Conservation (phyloP, 1,140 invertebrate species). For the Drosophila malerkotliana region DNA sequence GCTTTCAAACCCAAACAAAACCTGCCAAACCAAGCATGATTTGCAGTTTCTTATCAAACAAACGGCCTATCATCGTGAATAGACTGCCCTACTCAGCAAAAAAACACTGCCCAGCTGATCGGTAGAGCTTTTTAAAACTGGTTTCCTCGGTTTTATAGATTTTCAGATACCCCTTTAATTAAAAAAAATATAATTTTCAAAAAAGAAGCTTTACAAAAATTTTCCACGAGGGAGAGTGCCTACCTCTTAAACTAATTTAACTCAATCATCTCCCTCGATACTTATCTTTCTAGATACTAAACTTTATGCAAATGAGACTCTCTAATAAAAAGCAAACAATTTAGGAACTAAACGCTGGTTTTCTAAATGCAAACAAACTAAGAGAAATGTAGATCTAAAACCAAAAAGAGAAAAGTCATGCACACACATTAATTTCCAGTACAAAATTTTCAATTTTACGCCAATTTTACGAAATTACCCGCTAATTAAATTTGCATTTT, state of each 20-base stretch:
- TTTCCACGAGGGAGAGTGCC: too few species aligned
- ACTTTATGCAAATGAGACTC: neutral
- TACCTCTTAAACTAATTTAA: neutral
- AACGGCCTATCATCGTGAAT: constrained; percentile 7
- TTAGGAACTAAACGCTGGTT: neutral
- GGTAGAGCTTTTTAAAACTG: neutral
- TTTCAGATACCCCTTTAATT: neutral
- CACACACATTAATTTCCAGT: constrained; percentile 6
- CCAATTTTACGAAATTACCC: constrained; percentile 31
- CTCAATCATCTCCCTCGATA: neutral
- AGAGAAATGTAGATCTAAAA: neutral
- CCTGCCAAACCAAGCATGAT: constrained; percentile 12
- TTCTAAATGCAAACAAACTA: neutral
- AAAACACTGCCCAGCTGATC: constrained; percentile 1
- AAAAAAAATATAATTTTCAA: neutral
- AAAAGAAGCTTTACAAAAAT: too few species aligned
- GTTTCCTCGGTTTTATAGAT: neutral
- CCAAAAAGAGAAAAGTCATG: neutral
- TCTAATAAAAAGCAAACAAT: neutral
- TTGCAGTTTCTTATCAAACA: constrained; percentile 20
- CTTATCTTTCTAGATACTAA: neutral
- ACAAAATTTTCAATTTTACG: constrained; percentile 34
- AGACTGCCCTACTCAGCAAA: constrained; percentile 2
- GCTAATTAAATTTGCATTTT: constrained; percentile 44
- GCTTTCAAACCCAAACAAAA: constrained; percentile 34